Evolutionary conservation across 2,113 vertebrate species (phyloP).

Genomic region (Oncorhynchus kisutch): DNA sequence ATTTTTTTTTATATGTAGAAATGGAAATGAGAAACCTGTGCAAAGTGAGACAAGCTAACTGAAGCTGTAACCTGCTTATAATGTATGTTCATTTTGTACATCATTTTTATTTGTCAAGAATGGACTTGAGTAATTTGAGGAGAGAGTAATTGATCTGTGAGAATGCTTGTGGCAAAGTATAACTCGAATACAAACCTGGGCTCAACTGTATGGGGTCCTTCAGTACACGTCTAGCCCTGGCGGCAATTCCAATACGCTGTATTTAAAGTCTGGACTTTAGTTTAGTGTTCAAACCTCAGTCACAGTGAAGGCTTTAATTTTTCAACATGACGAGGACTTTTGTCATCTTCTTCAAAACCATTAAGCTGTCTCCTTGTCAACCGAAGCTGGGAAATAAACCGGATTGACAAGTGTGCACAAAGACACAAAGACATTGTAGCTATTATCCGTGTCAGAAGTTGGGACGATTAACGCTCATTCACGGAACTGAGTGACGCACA

Average conservation of each 20-base stretch:
- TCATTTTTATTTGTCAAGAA: too few relatives aligned
- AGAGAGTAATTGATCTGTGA: not conserved
- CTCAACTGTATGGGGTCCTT: constrained; percentile 13
- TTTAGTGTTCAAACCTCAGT: constrained; percentile 19
- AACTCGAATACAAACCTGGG: not conserved
- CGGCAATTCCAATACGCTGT: constrained; percentile 34
- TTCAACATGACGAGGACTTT: constrained; percentile 32
- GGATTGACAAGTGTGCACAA: constrained; percentile 36
- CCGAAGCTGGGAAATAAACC: constrained; percentile 27
- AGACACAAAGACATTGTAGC: constrained; percentile 1
- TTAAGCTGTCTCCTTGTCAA: constrained; percentile 50
- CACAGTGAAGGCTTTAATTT: constrained; percentile 29
- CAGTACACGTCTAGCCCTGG: constrained; percentile 9
- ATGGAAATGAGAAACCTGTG: not conserved
- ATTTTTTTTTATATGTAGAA: not conserved
- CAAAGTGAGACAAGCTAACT: too few relatives aligned
- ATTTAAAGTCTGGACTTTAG: constrained; percentile 46
- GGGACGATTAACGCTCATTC: constrained; percentile 10
- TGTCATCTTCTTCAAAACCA: constrained; percentile 37
- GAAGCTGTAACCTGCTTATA: too few relatives aligned
- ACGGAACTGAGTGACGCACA: constrained; percentile 25
- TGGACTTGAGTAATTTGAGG: too few relatives aligned
- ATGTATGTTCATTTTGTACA: too few relatives aligned
- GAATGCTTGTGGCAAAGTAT: not conserved
- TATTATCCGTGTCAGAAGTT: constrained; percentile 17